A percentile compares a stretch with the other conserved stretches of the same genome.
These are phyloP conservation scores for Lemur catta DNA, from an alignment of 2,797 vertebrate genomes.

Conservation along the genomic window DNA sequence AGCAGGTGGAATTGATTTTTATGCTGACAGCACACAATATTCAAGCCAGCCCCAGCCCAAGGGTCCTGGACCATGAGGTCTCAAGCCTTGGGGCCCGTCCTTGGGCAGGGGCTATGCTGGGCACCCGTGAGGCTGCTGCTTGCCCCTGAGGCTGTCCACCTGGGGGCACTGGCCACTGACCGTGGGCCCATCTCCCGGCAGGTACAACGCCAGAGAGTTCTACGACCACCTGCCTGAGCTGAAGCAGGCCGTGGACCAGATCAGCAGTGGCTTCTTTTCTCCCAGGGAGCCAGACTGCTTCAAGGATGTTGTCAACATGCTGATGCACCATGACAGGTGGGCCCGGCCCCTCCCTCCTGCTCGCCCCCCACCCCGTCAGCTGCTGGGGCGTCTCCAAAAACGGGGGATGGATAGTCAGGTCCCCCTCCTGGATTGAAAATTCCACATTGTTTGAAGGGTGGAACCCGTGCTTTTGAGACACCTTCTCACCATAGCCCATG, in stretches of 20 bases:
- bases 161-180: not conserved
- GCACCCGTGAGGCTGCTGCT: not conserved
- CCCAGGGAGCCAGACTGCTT: constrained; percentile 89
- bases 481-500: not conserved
- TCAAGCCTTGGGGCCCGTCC: not conserved
- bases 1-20: not conserved
- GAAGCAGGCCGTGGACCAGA: constrained; percentile 89
- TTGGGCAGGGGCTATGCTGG: too few species aligned
- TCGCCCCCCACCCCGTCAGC: not conserved
- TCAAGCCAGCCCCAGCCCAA: not conserved
- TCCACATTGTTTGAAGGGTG: not conserved
- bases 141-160: not conserved
- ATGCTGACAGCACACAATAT: not conserved
- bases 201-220: constrained; percentile 88
- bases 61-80: not conserved
- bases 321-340: constrained; percentile 91
- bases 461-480: not conserved
- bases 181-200: constrained; percentile 41
- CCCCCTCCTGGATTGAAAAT: not conserved
- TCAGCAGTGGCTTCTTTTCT: constrained; percentile 89
- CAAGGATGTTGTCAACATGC: constrained; percentile 89
- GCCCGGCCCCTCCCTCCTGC: too few species aligned
- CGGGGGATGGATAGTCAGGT: not conserved
- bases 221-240: constrained; percentile 89
- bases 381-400: not conserved